phyloP scores from a whole-genome alignment of 2,797 vertebrate species.

The Phrynocephalus vlangalii region DNA sequence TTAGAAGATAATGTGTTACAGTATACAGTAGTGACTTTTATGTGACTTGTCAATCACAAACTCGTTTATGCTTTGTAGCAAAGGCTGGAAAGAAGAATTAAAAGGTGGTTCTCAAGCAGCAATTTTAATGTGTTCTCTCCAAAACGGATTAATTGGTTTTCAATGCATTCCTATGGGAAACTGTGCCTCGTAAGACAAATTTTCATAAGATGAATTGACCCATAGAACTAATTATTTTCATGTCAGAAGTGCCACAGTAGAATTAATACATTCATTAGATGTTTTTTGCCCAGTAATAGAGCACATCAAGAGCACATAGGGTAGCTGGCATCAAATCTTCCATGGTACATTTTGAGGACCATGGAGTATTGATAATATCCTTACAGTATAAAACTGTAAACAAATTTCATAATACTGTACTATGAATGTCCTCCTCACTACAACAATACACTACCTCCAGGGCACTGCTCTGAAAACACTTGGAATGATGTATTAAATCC shows the following conservation, averaged over 20 bases:
- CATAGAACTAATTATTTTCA: too few relatives aligned
- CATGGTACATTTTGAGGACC: too few relatives aligned
- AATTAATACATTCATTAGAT: too few relatives aligned
- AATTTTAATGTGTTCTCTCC: conserved; percentile 5
- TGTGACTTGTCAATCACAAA: conserved; percentile 39
- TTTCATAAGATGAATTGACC: too few relatives aligned
- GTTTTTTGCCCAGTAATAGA: too few relatives aligned
- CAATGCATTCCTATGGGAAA: too few relatives aligned
- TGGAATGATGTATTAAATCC: neutral
- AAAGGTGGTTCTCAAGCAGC: conserved; percentile 21
- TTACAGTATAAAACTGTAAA: neutral
- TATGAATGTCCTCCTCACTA: neutral
- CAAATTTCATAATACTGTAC: neutral
- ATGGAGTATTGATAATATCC: neutral
- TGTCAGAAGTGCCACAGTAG: too few relatives aligned
- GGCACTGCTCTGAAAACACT: neutral
- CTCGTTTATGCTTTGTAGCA: conserved; percentile 28
- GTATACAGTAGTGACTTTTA: conserved; percentile 31
- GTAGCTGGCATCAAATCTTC: too few relatives aligned
- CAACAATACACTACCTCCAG: neutral
- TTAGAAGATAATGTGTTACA: conserved; percentile 13
- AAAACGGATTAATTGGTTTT: too few relatives aligned
- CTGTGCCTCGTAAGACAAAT: too few relatives aligned
- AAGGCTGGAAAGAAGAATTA: conserved; percentile 34
- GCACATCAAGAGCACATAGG: too few relatives aligned